Conservation (phyloP, 1,140 invertebrate species). For the Dufourea novaeangliae region DNA sequence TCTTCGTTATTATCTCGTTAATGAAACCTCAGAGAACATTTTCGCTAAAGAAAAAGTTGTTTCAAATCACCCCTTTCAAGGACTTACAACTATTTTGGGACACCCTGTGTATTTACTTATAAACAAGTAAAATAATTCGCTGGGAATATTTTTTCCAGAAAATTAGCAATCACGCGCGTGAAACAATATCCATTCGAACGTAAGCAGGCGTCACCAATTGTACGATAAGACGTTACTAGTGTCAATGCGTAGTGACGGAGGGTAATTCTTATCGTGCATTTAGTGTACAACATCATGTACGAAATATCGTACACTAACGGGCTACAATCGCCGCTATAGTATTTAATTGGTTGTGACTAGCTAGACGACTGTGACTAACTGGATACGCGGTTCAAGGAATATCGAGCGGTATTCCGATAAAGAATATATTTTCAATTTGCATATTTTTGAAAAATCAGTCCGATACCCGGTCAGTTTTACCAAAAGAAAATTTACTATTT, state of each 20-base stretch:
- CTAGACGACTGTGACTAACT: too few relatives aligned
- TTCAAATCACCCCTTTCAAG: too few relatives aligned
- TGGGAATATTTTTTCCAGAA: too few relatives aligned
- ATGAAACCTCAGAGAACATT: too few relatives aligned
- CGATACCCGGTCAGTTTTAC: constrained; percentile 9
- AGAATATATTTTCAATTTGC: constrained; percentile 14
- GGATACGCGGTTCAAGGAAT: neutral
- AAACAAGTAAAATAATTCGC: too few relatives aligned
- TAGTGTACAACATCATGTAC: neutral
- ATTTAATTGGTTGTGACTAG: constrained; percentile 69
- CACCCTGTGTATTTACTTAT: too few relatives aligned
- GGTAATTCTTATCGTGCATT: neutral
- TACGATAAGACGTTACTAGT: neutral
- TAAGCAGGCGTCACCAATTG: neutral
- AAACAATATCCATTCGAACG: too few relatives aligned
- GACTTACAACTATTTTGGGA: too few relatives aligned
- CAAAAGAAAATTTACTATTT: neutral
- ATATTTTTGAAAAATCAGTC: neutral
- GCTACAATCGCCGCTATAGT: constrained; percentile 58
- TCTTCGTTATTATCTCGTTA: too few relatives aligned
- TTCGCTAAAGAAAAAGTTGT: too few relatives aligned
- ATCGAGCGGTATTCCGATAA: neutral
- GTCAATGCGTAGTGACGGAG: neutral
- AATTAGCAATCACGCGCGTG: too few relatives aligned
- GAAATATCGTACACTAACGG: neutral